Base-by-base conservation (phyloP, 1,140 invertebrate genomes). In the Drosophila nigromelanica region DNA sequence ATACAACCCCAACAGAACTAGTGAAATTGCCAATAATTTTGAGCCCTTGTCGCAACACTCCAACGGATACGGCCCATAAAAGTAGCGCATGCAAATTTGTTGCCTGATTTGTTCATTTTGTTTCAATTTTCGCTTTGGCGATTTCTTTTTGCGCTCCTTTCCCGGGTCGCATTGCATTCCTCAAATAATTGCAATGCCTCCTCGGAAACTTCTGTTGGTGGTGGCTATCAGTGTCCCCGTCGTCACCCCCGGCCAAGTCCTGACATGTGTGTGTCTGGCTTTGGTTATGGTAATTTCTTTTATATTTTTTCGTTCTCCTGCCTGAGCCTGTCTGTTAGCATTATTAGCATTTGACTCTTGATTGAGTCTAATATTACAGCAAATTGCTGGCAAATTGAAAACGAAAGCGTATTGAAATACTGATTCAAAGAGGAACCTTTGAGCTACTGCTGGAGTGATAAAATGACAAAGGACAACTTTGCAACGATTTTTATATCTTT, bases 81-180 rank as follows among this genome's bases (percentile, higher is more conserved):
- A 82, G 82, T 89, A 80, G 72, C 83, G 79, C 79, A 89, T 87
- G 83, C 83, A 87, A 87, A 87, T 89, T 89, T 87, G 76, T 56
- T 77, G 76, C 83, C 76, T 79, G 83, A 87, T 87, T 87, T 87
- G 83, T 87, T 83, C 83, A 89, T 82, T 87, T 87, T 79, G 79
- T 82, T 82, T 87, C 83, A 89, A 89, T 87, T 87, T 80, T 54
- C 74, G 62, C 50, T 80, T 66, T 54, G 58, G 21, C 55, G 42
- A 61, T 63, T 73, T 52, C 59, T 52, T 47, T 33, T 47, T 66
- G 27, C 27, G 27, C 27, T 27, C 27, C 27, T 27, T 27, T 5
- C 42, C 12, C 15, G 63, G 24, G 8, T 73, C 71, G 40, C 52
- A 74, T 59, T 86, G 82, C 82, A 87, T 87, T 87, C 83, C 83